Base-by-base conservation (phyloP, 2,113 vertebrate genomes). In the Psephotus haematonotus region DNA sequence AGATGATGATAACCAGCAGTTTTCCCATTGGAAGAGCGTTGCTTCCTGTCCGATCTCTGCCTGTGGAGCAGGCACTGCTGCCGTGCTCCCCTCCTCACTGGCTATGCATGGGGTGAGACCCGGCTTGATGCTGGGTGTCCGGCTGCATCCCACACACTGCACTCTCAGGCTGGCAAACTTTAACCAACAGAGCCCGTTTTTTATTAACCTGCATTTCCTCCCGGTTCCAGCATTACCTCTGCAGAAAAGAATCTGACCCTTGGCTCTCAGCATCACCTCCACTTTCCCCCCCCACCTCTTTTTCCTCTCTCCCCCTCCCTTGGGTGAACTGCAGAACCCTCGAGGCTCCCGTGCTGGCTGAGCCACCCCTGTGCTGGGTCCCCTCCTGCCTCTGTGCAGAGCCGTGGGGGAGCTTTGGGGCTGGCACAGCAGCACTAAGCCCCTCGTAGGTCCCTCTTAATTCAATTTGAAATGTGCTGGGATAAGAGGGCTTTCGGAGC, bases 381-480 rank as follows among this genome's bases (percentile, higher is more conserved):
- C 15, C 52, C 76, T 86, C 60, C 78, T 55, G 84, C 82, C 80
- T 89, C 44, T 79, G 74, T 68, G 47, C 71, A 3, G 9, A n/a
- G 22, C 77, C 50, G 84, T 17, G 84, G 44, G 67, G 35, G 79
- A 35, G 78, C 88, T 31, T 27, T 86, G 3, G 52, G 88, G 95
- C 86, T 62, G 84, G 94, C 87, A 92, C 85, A 19, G 88, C 44
- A 0, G 79, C 44, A 13, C 47, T 96, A 91, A 87, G 91, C 95
- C 65, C 62, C n/a, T 95, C 95, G 93, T 57, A 62, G 52, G 76
- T 96, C 86, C 92, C 91, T 96, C 95, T 97, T 98, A 97, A 98
- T 98, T 98, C 93, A 97, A 97, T 97, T 95, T 96, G 96, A 96
- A 96, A 97, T 96, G 27, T 9, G 88, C 94, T 53, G 27, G 88